phyloP scores from a whole-genome alignment of 2,888 invertebrate genomes.

The Calliphora vomitoria region DNA sequence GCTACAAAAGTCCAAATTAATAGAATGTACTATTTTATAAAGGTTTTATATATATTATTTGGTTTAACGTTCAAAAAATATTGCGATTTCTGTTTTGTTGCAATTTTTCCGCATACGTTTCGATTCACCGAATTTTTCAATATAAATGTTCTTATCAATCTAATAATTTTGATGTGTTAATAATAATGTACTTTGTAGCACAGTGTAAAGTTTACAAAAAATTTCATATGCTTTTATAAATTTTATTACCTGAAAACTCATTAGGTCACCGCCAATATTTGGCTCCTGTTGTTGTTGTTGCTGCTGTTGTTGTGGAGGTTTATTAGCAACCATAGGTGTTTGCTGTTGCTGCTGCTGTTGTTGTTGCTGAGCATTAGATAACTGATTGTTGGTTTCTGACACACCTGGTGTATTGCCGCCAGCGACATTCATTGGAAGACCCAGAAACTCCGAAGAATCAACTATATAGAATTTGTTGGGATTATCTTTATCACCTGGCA shows the following conservation, averaged over 20 bases:
- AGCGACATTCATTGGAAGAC: conserved; percentile 83
- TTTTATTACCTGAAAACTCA: conserved; percentile 81
- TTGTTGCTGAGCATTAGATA: conserved; percentile 70
- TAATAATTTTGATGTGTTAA: too few species aligned
- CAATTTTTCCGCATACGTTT: too few species aligned
- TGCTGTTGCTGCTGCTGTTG: conserved; percentile 76
- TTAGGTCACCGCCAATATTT: conserved; percentile 80
- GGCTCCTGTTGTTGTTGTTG: conserved; percentile 80
- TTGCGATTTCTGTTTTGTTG: too few species aligned
- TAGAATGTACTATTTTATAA: too few species aligned
- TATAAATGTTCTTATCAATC: too few species aligned
- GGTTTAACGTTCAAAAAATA: too few species aligned
- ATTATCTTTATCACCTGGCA: conserved; percentile 79
- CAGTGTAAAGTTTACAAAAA: too few species aligned
- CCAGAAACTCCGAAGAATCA: conserved; percentile 83
- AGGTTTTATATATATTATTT: too few species aligned
- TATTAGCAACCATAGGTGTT: conserved; percentile 60
- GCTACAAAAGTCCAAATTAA: too few species aligned
- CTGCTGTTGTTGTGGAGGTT: conserved; percentile 74
- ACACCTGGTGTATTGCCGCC: conserved; percentile 73
- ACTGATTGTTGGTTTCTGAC: conserved; percentile 71
- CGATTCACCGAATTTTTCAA: too few species aligned
- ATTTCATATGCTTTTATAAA: background rate
- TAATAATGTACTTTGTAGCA: too few species aligned
- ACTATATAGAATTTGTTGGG: conserved; percentile 83